Conservation (phyloP, 2,113 vertebrate species). For the Myrmecobius fasciatus region DNA sequence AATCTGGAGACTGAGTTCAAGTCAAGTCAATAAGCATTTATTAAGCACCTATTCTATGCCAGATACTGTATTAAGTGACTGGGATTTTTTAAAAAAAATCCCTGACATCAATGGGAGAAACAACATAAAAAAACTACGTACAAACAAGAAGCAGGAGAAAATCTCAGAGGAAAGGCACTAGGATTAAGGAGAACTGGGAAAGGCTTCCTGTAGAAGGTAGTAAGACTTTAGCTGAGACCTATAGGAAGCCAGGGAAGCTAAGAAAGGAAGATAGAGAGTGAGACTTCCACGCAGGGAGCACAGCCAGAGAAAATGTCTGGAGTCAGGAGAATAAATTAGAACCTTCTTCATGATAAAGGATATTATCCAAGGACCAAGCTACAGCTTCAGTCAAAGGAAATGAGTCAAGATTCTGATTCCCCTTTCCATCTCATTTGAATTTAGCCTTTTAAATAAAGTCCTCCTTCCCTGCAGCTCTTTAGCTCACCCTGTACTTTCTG, state of each 20-base stretch:
- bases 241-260: neutral
- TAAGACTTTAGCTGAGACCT: neutral
- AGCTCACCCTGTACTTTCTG: neutral
- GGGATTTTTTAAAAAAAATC: no score
- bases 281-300: neutral
- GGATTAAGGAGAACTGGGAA: neutral
- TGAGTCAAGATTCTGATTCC: neutral
- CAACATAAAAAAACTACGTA: neutral
- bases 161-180: neutral
- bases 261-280: neutral
- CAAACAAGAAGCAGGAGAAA: neutral
- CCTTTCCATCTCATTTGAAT: neutral
- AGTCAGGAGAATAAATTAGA: neutral
- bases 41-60: no score
- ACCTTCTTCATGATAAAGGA: neutral
- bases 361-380: neutral
- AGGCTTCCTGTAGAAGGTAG: neutral
- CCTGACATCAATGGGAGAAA: neutral
- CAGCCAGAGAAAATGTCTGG: neutral
- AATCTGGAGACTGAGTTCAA: no score
- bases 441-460: neutral
- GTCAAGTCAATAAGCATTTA: no score
- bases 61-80: no score
- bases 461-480: neutral
- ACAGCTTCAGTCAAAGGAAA: neutral